These are phyloP conservation scores for Drosophila pectinifera DNA, from an alignment of 1,140 invertebrate genomes.

Conservation along the genomic window DNA sequence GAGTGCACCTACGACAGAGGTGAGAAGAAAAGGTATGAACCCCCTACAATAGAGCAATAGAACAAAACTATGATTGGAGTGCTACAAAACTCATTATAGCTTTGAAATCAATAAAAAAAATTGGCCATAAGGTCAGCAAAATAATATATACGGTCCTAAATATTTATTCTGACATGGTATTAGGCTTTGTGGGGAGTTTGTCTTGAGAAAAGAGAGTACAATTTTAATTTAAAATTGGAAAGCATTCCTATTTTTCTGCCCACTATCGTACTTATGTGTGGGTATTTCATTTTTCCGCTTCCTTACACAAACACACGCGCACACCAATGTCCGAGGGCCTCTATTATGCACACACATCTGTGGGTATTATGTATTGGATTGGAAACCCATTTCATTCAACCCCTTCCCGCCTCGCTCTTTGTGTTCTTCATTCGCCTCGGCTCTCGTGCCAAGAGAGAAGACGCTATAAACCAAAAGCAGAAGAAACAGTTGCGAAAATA, in stretches of 20 bases:
- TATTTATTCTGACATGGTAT: too few relatives aligned
- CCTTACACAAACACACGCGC: constrained; percentile 31
- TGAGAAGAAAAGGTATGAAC: background rate
- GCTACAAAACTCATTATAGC: too few relatives aligned
- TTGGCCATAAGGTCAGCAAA: too few relatives aligned
- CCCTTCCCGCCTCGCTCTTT: background rate
- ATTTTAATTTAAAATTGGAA: background rate
- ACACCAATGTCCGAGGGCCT: constrained; percentile 17
- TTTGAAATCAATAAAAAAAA: too few relatives aligned
- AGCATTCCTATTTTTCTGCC: background rate
- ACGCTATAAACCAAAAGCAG: constrained; percentile 33
- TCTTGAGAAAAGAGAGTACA: too few relatives aligned
- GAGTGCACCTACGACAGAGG: constrained; percentile 10
- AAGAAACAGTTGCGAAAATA: constrained; percentile 29
- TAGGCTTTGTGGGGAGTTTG: too few relatives aligned
- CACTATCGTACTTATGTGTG: constrained; percentile 4
- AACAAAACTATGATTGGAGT: too few relatives aligned
- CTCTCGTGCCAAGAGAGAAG: constrained; percentile 31
- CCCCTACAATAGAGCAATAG: too few relatives aligned
- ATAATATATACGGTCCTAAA: too few relatives aligned
- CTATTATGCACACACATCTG: constrained; percentile 24
- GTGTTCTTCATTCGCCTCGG: constrained; percentile 1
- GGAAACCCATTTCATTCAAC: constrained; percentile 50
- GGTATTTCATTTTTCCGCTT: constrained; percentile 41
- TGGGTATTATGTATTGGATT: constrained; percentile 37